Evolutionary conservation across 2,888 invertebrate genomes (phyloP).

Genomic region (Drosophila paracracens): DNA sequence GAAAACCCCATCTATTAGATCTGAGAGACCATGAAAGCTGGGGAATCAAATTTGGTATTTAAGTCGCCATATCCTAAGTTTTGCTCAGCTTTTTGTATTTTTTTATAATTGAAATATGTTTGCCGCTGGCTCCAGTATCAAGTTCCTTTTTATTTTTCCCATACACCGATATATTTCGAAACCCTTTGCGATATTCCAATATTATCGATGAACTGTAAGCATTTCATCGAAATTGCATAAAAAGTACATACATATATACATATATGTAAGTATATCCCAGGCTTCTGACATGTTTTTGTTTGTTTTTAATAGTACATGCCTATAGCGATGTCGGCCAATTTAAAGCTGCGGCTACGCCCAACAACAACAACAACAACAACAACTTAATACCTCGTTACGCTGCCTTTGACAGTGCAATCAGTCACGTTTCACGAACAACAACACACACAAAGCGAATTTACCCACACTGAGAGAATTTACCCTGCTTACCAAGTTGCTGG

Average conservation of each 20-base stretch:
- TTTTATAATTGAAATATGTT: background rate
- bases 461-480: background rate
- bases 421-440: background rate
- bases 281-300: background rate
- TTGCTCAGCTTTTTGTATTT: background rate
- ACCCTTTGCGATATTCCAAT: too few species aligned
- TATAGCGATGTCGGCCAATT: too few species aligned
- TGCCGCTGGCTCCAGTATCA: background rate
- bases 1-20: background rate
- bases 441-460: background rate
- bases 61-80: background rate
- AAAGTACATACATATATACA: too few species aligned
- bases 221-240: too few species aligned
- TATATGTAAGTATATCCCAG: background rate
- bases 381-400: background rate
- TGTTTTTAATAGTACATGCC: background rate
- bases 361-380: too few species aligned
- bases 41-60: background rate
- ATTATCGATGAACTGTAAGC: too few species aligned
- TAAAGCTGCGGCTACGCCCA: too few species aligned
- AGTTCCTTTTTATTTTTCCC: too few species aligned
- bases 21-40: background rate
- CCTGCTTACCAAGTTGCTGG: conserved; percentile 1
- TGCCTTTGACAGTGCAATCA: background rate
- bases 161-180: background rate